Conservation (phyloP, 1,140 invertebrate species). For the Drosophila bocqueti region DNA sequence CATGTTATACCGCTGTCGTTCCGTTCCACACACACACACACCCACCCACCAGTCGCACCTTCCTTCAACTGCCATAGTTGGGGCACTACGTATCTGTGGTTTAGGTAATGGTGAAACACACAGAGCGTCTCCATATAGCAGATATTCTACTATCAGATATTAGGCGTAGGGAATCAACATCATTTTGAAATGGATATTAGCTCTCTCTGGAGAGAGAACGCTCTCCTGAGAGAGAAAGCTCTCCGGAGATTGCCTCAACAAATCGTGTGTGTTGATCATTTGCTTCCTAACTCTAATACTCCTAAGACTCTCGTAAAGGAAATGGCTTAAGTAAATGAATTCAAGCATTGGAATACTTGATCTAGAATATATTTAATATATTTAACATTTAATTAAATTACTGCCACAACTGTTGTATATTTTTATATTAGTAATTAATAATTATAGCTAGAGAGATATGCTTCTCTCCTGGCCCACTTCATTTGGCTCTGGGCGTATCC, state of each 20-base stretch:
- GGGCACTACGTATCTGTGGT: neutral
- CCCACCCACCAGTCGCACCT: neutral
- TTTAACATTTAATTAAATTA: too few relatives aligned
- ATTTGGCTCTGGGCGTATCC: neutral
- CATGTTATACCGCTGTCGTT: constrained; percentile 30
- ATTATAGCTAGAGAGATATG: neutral
- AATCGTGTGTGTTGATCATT: too few relatives aligned
- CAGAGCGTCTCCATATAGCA: neutral
- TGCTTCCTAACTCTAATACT: too few relatives aligned
- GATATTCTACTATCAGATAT: neutral
- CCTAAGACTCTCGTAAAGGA: too few relatives aligned
- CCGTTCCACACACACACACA: neutral
- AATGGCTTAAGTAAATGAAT: too few relatives aligned
- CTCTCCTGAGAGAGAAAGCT: neutral
- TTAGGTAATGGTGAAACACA: neutral
- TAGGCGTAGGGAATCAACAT: neutral
- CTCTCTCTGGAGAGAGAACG: neutral
- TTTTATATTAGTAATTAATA: neutral
- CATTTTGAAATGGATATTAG: neutral
- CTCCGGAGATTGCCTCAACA: neutral
- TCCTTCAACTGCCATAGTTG: neutral
- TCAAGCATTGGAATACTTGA: too few relatives aligned
- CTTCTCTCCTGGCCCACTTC: neutral
- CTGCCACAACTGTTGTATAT: too few relatives aligned
- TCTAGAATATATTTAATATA: neutral